Evolutionary conservation across 2,113 vertebrate genomes (phyloP).

Genomic region (Phaetusa simplex): DNA sequence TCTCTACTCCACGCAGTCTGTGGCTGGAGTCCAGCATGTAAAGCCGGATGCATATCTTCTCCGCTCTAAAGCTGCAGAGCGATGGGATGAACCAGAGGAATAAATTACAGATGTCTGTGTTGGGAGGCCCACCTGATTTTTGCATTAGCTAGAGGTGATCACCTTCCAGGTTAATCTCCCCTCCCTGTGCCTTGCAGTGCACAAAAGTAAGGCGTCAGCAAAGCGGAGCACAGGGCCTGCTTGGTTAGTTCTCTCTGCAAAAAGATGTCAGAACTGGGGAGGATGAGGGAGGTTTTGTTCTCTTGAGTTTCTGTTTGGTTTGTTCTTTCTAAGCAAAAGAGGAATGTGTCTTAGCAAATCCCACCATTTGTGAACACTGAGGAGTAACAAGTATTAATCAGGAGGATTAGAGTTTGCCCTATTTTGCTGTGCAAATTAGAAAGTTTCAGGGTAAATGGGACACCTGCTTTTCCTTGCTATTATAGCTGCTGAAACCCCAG

Average conservation of each 20-base stretch:
- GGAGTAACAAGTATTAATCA: not conserved
- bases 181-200: not conserved
- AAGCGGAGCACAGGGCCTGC: not conserved
- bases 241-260: not conserved
- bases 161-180: slow-evolving; percentile 25
- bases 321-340: not conserved
- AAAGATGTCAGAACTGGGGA: not conserved
- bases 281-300: not conserved
- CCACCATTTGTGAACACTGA: not conserved
- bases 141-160: slow-evolving; percentile 44
- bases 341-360: not conserved
- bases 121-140: slow-evolving; percentile 41
- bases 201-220: not conserved
- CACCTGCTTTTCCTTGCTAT: not conserved
- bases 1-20: not conserved
- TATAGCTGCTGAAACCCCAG: not conserved
- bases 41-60: not conserved
- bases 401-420: not conserved
- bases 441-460: not conserved
- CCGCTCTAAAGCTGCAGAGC: not conserved
- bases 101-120: slow-evolving; percentile 9
- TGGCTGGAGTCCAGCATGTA: not conserved
- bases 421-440: not conserved
- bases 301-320: not conserved
- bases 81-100: not conserved